phyloP scores from a whole-genome alignment of 2,113 vertebrate genomes.

The Cyanoderma ruficeps region DNA sequence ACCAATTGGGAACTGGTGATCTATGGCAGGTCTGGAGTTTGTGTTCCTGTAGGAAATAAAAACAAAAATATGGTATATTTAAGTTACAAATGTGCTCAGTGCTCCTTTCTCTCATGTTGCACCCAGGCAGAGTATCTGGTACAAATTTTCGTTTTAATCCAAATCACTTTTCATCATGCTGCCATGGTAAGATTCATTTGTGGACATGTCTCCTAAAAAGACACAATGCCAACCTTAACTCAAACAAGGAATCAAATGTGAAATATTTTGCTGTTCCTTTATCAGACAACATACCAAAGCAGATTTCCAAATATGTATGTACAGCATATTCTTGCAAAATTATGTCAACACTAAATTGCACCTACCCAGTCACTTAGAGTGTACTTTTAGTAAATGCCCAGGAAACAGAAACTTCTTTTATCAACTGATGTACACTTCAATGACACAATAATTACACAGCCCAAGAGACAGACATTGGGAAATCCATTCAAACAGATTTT shows the following conservation, averaged over 20 bases:
- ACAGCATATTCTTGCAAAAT: not conserved
- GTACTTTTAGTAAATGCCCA: not conserved
- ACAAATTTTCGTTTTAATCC: not conserved
- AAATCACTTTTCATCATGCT: not conserved
- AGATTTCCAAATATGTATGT: not conserved
- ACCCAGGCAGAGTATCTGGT: not conserved
- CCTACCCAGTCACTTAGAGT: not conserved
- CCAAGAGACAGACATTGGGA: not conserved
- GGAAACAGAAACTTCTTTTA: not conserved
- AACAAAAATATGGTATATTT: not conserved
- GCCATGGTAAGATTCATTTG: not conserved
- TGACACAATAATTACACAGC: not conserved
- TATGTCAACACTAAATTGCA: not conserved
- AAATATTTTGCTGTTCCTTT: not conserved
- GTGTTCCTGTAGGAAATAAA: slow-evolving; percentile 24
- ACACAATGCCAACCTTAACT: not conserved
- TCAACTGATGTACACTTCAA: not conserved
- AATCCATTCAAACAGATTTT: not conserved
- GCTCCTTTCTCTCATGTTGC: not conserved
- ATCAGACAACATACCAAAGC: not conserved
- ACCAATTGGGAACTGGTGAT: slow-evolving; percentile 50
- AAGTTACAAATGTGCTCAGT: slow-evolving; percentile 50
- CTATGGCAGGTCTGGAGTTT: slow-evolving; percentile 51
- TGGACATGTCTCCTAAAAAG: not conserved
- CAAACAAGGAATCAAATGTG: not conserved